phyloP scores from a whole-genome alignment of 2,113 vertebrate genomes.

The Mola mola region DNA sequence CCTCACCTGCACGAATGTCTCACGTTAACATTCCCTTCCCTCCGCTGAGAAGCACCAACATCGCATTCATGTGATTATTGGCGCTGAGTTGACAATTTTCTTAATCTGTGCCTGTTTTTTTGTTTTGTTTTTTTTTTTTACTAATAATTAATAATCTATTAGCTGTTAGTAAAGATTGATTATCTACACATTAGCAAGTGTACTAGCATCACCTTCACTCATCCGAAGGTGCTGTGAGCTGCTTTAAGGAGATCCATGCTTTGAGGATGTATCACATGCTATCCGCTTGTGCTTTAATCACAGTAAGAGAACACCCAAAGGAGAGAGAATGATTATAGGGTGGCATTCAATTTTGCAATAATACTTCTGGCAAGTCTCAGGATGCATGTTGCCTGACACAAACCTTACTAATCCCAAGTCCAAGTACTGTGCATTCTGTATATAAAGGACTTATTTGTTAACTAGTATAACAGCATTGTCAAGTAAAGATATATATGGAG shows the following conservation, averaged over 20 bases:
- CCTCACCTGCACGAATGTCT: constrained; percentile 33
- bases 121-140: too few relatives aligned
- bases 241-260: constrained; percentile 68
- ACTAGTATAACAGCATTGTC: constrained; percentile 57
- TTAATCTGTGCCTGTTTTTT: constrained; percentile 4
- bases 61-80: constrained; percentile 27
- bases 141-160: not conserved
- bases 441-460: constrained; percentile 62
- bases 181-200: constrained; percentile 61
- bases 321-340: constrained; percentile 45
- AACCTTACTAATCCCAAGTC: constrained; percentile 66
- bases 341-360: constrained; percentile 37
- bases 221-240: constrained; percentile 35
- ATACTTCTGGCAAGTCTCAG: constrained; percentile 46
- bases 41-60: constrained; percentile 17
- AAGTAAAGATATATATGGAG: constrained; percentile 68
- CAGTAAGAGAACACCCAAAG: constrained; percentile 65
- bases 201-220: constrained; percentile 46
- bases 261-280: constrained; percentile 65
- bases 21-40: constrained; percentile 26
- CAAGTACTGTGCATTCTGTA: constrained; percentile 68
- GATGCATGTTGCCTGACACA: constrained; percentile 42
- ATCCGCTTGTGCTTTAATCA: constrained; percentile 76
- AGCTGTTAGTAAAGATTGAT: constrained; percentile 48
- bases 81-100: constrained; percentile 18